Percentiles rank a stretch among this genome's conserved stretches.
Conservation (phyloP, 92 coral and sea anemone genomes). For the Epizoanthus fatuus region DNA sequence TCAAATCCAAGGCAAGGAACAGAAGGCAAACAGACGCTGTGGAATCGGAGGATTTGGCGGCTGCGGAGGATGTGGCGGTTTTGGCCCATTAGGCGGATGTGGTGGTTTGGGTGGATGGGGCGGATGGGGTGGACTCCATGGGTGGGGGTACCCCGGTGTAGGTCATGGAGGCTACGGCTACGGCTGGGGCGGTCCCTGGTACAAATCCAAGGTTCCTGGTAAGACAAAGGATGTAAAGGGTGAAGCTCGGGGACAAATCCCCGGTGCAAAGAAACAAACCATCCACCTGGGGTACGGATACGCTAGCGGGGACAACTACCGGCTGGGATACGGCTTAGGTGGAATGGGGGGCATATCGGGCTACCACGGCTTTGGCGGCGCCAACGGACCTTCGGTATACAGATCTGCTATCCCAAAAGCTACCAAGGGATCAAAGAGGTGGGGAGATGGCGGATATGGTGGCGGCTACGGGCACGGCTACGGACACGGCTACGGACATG, state of each 20-base stretch:
- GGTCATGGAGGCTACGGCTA: conserved; percentile 61
- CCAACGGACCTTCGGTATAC: conserved; percentile 68
- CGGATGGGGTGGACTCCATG: conserved; percentile 83
- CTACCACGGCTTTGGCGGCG: conserved; percentile 62
- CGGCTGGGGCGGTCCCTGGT: conserved; percentile 75
- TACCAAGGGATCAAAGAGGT: conserved; percentile 75
- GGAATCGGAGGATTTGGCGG: conserved; percentile 43
- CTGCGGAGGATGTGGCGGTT: conserved; percentile 60
- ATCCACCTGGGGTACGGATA: conserved; percentile 99
- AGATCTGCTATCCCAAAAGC: conserved; percentile 72
- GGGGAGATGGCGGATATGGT: conserved; percentile 63
- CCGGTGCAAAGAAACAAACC: conserved; percentile 90
- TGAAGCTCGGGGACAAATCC: conserved; percentile 90
- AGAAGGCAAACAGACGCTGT: conserved; percentile 75
- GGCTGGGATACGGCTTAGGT: conserved; percentile 98
- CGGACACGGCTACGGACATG: conserved; percentile 64
- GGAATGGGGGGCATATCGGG: conserved; percentile 97
- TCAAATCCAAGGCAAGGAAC: conserved; percentile 44
- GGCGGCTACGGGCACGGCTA: conserved; percentile 51
- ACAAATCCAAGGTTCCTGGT: conserved; percentile 78
- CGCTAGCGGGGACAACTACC: conserved; percentile 99
- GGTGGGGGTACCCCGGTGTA: conserved; percentile 79
- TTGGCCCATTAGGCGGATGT: conserved; percentile 67
- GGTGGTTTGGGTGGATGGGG: conserved; percentile 85
- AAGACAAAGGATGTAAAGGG: conserved; percentile 83